Evolutionary conservation across 1,140 invertebrate species (phyloP).

Genomic region (Neomicropteryx cornuta): DNA sequence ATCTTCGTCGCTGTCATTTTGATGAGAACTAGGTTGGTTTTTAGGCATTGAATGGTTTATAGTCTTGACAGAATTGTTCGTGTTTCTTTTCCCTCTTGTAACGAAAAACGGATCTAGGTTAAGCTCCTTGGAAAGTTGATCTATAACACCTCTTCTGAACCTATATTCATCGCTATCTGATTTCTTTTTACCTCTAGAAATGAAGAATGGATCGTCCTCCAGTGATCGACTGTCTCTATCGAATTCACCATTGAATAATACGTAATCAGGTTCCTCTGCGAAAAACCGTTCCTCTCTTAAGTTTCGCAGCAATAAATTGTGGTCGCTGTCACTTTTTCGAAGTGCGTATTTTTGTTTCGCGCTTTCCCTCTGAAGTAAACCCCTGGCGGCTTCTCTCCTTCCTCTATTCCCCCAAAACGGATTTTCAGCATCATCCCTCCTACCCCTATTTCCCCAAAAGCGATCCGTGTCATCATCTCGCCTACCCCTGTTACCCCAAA

Average conservation of each 20-base stretch:
- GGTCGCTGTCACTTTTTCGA: no score
- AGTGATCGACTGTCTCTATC: conserved; percentile 29
- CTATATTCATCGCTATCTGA: conserved; percentile 17
- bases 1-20: no score
- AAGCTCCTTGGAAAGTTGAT: conserved; percentile 31
- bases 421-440: conserved; percentile 13
- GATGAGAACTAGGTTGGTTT: no score
- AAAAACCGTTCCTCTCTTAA: conserved; percentile 30
- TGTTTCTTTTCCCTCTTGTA: conserved; percentile 29
- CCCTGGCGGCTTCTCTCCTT: no score
- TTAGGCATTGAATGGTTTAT: conserved; percentile 15
- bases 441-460: conserved; percentile 19
- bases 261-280: conserved; percentile 31
- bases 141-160: conserved; percentile 26
- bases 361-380: no score
- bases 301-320: no score
- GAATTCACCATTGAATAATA: conserved; percentile 28
- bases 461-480: conserved; percentile 10
- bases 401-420: conserved; percentile 26
- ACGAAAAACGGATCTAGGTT: conserved; percentile 34
- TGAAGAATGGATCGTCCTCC: conserved; percentile 31
- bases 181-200: conserved; percentile 30
- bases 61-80: conserved; percentile 9
- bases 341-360: no score
- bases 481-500: conserved; percentile 15